A percentile compares a stretch with the other conserved stretches of the same genome.
phyloP scores from a whole-genome alignment of 1,140 invertebrate species.

The Platyura marginata region DNA sequence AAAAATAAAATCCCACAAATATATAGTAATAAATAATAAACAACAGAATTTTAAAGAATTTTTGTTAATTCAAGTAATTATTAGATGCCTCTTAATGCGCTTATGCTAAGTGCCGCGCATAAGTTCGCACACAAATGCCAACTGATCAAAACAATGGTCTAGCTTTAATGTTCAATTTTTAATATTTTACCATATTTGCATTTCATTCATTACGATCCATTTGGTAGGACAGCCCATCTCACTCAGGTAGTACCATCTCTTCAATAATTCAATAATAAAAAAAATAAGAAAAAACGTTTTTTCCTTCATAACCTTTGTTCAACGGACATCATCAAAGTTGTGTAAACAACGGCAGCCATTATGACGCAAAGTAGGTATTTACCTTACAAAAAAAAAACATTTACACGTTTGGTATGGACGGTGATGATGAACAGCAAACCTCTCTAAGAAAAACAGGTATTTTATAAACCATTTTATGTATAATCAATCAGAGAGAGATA shows the following conservation, averaged over 20 bases:
- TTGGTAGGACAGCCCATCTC: not conserved
- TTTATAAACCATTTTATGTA: too few species aligned
- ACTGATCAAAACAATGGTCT: not conserved
- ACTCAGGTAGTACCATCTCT: not conserved
- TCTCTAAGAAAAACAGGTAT: too few species aligned
- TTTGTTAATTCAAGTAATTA: slow-evolving; percentile 2
- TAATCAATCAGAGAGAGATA: too few species aligned
- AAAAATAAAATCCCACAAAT: not conserved
- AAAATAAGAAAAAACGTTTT: too few species aligned
- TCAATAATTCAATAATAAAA: too few species aligned
- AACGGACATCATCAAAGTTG: not conserved
- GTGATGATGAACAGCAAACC: too few species aligned
- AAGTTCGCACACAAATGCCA: not conserved
- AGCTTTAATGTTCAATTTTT: not conserved
- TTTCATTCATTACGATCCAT: not conserved
- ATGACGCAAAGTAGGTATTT: not conserved
- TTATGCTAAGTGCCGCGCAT: not conserved
- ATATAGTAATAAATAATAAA: not conserved
- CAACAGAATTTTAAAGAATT: not conserved
- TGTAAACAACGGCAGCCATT: not conserved
- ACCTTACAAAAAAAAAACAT: too few species aligned
- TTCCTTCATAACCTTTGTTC: not conserved
- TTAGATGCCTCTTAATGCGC: slow-evolving; percentile 1
- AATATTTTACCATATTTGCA: not conserved
- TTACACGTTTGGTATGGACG: too few species aligned